phyloP scores from a whole-genome alignment of 2,888 invertebrate genomes.

The Eumacrocentrus americanus region DNA sequence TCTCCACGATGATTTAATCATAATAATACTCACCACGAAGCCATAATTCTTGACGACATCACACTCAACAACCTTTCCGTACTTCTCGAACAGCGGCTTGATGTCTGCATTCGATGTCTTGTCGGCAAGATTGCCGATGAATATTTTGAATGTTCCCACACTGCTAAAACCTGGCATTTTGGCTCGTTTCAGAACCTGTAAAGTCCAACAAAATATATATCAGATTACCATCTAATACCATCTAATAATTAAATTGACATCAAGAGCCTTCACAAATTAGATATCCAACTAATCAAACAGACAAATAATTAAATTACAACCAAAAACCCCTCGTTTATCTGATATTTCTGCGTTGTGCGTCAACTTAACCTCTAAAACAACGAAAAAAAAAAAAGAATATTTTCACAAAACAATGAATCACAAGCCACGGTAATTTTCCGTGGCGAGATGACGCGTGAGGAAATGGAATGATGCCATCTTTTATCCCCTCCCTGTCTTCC shows the following conservation, averaged over 20 bases:
- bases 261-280: too few species aligned
- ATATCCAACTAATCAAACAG: background rate
- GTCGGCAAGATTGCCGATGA: conserved; percentile 96
- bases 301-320: background rate
- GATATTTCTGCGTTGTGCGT: too few species aligned
- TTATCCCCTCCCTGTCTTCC: background rate
- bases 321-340: too few species aligned
- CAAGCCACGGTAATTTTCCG: conserved; percentile 5
- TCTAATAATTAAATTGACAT: too few species aligned
- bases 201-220: conserved; percentile 18
- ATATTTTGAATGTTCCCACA: conserved; percentile 94
- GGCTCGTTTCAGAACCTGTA: conserved; percentile 47
- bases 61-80: conserved; percentile 97
- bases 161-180: conserved; percentile 81
- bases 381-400: background rate
- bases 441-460: background rate
- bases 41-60: conserved; percentile 99
- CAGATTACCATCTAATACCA: too few species aligned
- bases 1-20: background rate
- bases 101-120: conserved; percentile 87
- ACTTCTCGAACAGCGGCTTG: conserved; percentile 93
- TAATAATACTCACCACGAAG: conserved; percentile 74
- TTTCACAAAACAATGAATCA: background rate
- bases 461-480: conserved; percentile 1
- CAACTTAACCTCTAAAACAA: too few species aligned